Conservation (phyloP, 35 echinoderm and acorn worm species). For the Hemicentrotus pulcherrimus region DNA sequence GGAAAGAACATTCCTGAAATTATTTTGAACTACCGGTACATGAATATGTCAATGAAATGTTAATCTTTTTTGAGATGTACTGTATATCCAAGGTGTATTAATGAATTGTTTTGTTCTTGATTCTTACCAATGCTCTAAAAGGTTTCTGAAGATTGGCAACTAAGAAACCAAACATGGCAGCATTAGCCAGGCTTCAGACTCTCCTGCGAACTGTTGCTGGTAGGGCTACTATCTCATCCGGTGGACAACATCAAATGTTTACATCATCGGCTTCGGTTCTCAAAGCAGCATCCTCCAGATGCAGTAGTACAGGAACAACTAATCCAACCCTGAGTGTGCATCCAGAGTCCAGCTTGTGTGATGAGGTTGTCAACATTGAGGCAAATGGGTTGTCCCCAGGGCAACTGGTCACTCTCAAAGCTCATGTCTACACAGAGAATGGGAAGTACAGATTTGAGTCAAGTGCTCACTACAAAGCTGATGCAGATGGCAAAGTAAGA, state of each 20-base stretch:
- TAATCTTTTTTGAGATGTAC: too few relatives aligned
- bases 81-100: too few relatives aligned
- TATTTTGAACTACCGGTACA: too few relatives aligned
- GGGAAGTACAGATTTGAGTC: conserved; percentile 26
- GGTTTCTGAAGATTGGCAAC: neutral
- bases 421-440: neutral
- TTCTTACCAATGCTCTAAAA: too few relatives aligned
- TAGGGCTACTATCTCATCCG: neutral
- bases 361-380: neutral
- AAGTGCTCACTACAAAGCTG: conserved; percentile 32
- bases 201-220: neutral
- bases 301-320: neutral
- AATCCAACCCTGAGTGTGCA: neutral
- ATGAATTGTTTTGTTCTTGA: too few relatives aligned
- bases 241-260: neutral
- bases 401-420: neutral
- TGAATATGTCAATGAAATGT: too few relatives aligned
- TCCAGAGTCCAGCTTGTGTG: conserved; percentile 5
- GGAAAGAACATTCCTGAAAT: too few relatives aligned
- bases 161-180: neutral
- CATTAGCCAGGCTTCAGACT: neutral
- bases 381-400: neutral
- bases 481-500: neutral
- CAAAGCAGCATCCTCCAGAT: neutral
- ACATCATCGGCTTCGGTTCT: neutral